Evolutionary conservation across 2,113 vertebrate species (phyloP).

Genomic region (Notiomystis cincta): DNA sequence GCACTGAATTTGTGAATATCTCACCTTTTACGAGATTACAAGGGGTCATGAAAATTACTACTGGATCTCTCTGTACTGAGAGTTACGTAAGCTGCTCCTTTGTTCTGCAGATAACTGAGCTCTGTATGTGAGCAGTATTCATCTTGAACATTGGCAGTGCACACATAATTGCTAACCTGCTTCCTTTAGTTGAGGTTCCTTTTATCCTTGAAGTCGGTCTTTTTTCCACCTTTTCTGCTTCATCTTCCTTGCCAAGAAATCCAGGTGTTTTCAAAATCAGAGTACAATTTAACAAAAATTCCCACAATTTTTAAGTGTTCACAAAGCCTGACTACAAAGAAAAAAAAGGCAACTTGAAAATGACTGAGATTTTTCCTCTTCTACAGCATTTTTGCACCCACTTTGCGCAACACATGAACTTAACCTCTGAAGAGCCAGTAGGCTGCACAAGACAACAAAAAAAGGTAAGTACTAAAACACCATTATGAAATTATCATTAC

Average conservation of each 20-base stretch:
- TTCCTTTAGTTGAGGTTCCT: not conserved
- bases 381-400: not conserved
- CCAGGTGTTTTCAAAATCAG: not conserved
- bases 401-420: not conserved
- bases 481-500: not conserved
- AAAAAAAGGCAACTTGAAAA: not conserved
- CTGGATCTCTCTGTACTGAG: not conserved
- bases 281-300: not conserved
- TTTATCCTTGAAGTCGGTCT: not conserved
- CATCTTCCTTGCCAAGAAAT: not conserved
- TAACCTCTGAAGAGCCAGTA: not conserved
- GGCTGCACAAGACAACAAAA: not conserved
- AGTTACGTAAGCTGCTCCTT: not conserved
- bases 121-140: not conserved
- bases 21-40: not conserved
- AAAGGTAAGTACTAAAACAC: not conserved
- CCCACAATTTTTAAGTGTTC: not conserved
- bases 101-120: not conserved
- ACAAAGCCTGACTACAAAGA: not conserved
- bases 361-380: not conserved
- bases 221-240: not conserved
- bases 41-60: not conserved
- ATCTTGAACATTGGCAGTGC: not conserved
- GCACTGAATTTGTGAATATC: not conserved
- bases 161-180: not conserved